Conservation (phyloP, 2,888 invertebrate genomes). For the Xestoiulus laeticollis region DNA sequence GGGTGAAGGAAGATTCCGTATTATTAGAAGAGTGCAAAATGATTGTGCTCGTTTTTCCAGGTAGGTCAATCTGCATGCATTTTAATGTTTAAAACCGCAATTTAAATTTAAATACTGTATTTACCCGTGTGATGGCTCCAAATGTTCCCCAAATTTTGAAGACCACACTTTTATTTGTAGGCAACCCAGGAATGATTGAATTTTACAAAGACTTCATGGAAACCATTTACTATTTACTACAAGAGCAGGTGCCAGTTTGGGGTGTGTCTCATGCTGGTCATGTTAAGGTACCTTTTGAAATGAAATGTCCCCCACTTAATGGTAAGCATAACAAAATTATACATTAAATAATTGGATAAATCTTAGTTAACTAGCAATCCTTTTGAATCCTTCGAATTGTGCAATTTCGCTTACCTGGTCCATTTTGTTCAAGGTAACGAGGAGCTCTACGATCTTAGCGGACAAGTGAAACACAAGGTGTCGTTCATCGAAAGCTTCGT, state of each 20-base stretch:
- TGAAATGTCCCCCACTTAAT: slow-evolving; percentile 65
- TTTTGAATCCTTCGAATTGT: slow-evolving; percentile 15
- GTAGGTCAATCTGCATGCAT: slow-evolving; percentile 58
- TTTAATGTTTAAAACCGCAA: no score
- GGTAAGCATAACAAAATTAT: slow-evolving; percentile 47
- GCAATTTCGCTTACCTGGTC: neutral
- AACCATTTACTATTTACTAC: slow-evolving; percentile 71
- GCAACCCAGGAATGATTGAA: slow-evolving; percentile 86
- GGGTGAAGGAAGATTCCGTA: slow-evolving; percentile 69
- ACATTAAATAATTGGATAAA: slow-evolving; percentile 46
- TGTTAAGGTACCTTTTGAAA: slow-evolving; percentile 65
- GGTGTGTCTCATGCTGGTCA: slow-evolving; percentile 85
- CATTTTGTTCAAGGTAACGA: slow-evolving; percentile 65
- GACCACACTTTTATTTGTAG: slow-evolving; percentile 62
- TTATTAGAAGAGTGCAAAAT: slow-evolving; percentile 69
- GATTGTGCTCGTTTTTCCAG: slow-evolving; percentile 79
- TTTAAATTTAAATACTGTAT: neutral
- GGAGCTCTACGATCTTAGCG: slow-evolving; percentile 76
- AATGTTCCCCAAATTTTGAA: no score
- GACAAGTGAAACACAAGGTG: slow-evolving; percentile 82
- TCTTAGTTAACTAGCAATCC: no score
- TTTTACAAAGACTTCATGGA: slow-evolving; percentile 82
- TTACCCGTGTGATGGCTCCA: neutral
- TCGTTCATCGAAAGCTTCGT: slow-evolving; percentile 79
- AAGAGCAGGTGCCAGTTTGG: slow-evolving; percentile 77